Percentiles rank a stretch among this genome's conserved stretches.
Evolutionary conservation across 2,888 invertebrate genomes (phyloP).

Genomic region (Lasioglossum figueresi): DNA sequence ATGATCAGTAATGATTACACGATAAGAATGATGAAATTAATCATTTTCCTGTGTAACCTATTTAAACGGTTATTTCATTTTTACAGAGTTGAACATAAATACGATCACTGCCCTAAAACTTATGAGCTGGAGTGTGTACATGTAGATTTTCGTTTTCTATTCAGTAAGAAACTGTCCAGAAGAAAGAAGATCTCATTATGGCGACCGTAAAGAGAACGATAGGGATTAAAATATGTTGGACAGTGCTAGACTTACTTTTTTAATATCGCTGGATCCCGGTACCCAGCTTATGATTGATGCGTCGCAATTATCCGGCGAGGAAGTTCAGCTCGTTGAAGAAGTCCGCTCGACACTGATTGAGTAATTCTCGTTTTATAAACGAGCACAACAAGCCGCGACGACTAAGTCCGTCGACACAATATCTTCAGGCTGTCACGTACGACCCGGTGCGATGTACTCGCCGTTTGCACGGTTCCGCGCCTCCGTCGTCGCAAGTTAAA

Average conservation of each 20-base stretch:
- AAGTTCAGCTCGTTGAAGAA: not conserved
- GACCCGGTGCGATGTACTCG: not conserved
- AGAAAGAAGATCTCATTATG: not conserved
- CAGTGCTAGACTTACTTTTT: not conserved
- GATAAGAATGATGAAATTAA: too few relatives aligned
- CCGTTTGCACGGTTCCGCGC: not conserved
- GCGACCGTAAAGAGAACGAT: not conserved
- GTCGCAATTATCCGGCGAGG: not conserved
- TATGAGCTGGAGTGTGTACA: too few relatives aligned
- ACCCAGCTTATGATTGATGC: not conserved
- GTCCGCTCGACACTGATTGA: conserved; percentile 21
- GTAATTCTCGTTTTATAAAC: conserved; percentile 25
- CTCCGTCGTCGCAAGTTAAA: conserved; percentile 24
- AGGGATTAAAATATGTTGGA: not conserved
- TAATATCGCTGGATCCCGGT: not conserved
- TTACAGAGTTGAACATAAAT: too few relatives aligned
- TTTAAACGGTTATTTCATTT: too few relatives aligned
- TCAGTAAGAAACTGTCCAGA: not conserved
- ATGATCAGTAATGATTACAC: too few relatives aligned
- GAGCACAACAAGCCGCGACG: conserved; percentile 16
- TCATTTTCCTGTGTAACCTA: too few relatives aligned
- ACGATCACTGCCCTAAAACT: too few relatives aligned
- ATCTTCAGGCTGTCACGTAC: conserved; percentile 18
- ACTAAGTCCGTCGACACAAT: conserved; percentile 20
- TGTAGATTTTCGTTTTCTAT: not conserved